phyloP scores from a whole-genome alignment of 1,140 invertebrate genomes.

The Cydia splendana region DNA sequence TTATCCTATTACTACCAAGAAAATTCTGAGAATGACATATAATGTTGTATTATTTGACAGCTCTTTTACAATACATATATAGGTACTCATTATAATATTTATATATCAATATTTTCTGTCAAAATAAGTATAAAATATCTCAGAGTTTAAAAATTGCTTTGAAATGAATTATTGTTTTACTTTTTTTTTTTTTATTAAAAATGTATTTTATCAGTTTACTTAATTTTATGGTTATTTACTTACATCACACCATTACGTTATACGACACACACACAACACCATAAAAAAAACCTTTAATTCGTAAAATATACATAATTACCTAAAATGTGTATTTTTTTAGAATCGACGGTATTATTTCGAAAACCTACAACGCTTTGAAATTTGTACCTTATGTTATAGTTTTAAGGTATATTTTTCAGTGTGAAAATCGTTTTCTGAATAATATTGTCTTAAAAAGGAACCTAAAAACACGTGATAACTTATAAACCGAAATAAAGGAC shows the following conservation, averaged over 20 bases:
- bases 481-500: slow-evolving; percentile 27
- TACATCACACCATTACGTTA: background rate
- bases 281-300: background rate
- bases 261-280: slow-evolving; percentile 3
- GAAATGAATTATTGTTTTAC: background rate
- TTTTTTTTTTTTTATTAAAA: background rate
- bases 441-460: background rate
- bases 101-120: no score
- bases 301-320: background rate
- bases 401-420: background rate
- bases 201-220: background rate
- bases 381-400: background rate
- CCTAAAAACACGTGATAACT: slow-evolving; percentile 20
- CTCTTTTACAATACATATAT: no score
- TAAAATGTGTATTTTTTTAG: background rate
- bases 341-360: background rate
- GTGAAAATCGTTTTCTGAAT: background rate
- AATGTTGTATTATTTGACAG: no score
- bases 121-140: no score
- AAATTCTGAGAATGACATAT: no score
- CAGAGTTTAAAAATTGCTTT: no score
- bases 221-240: background rate
- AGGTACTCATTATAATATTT: no score
- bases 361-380: background rate
- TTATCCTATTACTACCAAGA: background rate